A percentile compares a stretch with the other conserved stretches of the same genome.
Conservation (phyloP, 1,140 invertebrate species). For the Zophobas atratus region DNA sequence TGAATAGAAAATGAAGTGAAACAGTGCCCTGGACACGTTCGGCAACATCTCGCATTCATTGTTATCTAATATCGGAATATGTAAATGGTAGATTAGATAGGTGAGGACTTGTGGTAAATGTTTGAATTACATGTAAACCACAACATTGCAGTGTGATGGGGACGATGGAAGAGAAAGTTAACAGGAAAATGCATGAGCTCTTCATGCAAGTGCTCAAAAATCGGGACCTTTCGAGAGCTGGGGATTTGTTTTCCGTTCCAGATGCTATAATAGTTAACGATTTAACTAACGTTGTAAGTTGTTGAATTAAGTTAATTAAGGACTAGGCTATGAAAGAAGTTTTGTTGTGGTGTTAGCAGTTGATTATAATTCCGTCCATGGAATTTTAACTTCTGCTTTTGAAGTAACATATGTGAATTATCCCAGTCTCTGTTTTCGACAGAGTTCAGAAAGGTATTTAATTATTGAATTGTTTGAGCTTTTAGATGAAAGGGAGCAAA, state of each 20-base stretch:
- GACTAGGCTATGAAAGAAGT: too few relatives aligned
- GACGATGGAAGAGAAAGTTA: constrained; percentile 56
- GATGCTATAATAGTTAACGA: constrained; percentile 90
- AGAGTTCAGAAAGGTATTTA: too few relatives aligned
- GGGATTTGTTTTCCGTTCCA: constrained; percentile 90
- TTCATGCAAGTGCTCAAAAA: constrained; percentile 89
- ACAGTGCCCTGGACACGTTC: background rate
- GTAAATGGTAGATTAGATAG: constrained; percentile 33
- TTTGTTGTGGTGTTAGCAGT: too few relatives aligned
- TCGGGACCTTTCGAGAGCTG: constrained; percentile 90
- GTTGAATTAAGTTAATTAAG: background rate
- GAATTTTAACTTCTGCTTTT: too few relatives aligned
- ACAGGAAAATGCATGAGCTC: constrained; percentile 86
- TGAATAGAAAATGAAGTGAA: constrained; percentile 6
- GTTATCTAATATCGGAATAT: constrained; percentile 16
- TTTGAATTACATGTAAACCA: constrained; percentile 6
- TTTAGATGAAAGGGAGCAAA: too few relatives aligned
- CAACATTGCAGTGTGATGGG: constrained; percentile 21
- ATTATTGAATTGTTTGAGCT: too few relatives aligned
- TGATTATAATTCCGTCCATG: too few relatives aligned
- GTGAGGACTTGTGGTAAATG: background rate
- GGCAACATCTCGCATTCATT: constrained; percentile 4
- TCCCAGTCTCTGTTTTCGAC: too few relatives aligned
- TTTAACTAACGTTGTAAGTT: constrained; percentile 84
- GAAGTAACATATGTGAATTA: too few relatives aligned